phyloP scores from a whole-genome alignment of 92 coral and sea anemone genomes.

The Paramuricea clavata region DNA sequence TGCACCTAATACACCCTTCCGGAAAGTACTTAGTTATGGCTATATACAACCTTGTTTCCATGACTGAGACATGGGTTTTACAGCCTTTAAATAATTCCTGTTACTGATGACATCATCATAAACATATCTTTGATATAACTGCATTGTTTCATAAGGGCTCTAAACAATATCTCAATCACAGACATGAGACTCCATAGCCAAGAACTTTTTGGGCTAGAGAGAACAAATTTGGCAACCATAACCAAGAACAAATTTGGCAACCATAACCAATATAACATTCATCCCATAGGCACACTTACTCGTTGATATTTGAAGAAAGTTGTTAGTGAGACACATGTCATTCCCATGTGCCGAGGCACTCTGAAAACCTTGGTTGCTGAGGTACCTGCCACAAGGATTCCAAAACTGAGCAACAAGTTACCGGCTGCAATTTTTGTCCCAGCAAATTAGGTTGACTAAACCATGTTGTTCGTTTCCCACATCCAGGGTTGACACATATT shows the following conservation, averaged over 20 bases:
- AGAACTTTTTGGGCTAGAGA: not conserved
- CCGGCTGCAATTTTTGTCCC: conserved; percentile 65
- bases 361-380: conserved; percentile 59
- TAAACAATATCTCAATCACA: not conserved
- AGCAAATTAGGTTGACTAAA: conserved; percentile 57
- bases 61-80: no score
- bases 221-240: conserved; percentile 7
- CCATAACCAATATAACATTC: conserved; percentile 10
- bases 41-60: no score
- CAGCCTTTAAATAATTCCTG: no score
- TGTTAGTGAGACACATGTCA: conserved; percentile 58
- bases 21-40: no score
- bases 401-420: conserved; percentile 52
- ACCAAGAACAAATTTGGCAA: no score
- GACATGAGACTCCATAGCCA: not conserved
- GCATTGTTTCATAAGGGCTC: no score
- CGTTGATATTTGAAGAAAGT: conserved; percentile 70
- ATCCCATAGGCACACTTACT: conserved; percentile 42
- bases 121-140: no score
- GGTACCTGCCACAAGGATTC: conserved; percentile 62
- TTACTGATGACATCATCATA: no score
- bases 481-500: conserved; percentile 31
- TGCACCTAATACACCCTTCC: conserved; percentile 12
- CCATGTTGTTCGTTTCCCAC: conserved; percentile 27
- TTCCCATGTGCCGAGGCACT: conserved; percentile 64